Conservation (phyloP, 2,113 vertebrate species). For the Pogonocichla stellata region DNA sequence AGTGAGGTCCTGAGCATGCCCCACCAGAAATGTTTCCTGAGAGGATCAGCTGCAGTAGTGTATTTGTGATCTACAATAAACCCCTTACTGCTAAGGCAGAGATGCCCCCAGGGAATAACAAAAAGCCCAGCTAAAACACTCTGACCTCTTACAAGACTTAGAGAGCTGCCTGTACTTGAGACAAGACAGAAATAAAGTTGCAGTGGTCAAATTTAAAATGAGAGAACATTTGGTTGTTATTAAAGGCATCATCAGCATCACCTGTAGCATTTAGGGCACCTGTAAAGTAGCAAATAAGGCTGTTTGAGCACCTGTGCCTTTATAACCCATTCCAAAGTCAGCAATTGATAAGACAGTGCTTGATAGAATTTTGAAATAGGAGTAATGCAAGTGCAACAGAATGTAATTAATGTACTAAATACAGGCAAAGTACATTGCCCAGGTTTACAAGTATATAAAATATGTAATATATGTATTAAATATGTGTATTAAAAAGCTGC, state of each 20-base stretch:
- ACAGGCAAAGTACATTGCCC: background rate
- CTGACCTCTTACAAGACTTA: accelerated
- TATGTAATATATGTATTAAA: no score
- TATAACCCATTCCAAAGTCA: background rate
- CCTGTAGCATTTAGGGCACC: background rate
- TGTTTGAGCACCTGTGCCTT: background rate
- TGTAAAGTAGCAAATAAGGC: background rate
- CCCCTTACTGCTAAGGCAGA: background rate
- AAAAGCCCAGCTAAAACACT: background rate
- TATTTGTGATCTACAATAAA: background rate
- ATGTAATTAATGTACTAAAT: background rate
- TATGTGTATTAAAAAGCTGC: background rate
- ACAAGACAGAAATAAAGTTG: background rate
- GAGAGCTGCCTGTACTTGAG: no score
- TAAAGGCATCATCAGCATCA: background rate
- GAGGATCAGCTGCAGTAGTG: background rate
- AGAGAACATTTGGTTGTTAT: background rate
- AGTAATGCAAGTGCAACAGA: background rate
- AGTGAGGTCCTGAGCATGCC: background rate
- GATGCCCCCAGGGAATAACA: background rate
- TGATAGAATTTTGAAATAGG: background rate
- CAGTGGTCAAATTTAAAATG: background rate
- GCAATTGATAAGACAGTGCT: background rate
- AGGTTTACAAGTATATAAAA: background rate
- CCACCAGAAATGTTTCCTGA: background rate